phyloP scores from a whole-genome alignment of 2,888 invertebrate genomes.

The Orchestes rusci region DNA sequence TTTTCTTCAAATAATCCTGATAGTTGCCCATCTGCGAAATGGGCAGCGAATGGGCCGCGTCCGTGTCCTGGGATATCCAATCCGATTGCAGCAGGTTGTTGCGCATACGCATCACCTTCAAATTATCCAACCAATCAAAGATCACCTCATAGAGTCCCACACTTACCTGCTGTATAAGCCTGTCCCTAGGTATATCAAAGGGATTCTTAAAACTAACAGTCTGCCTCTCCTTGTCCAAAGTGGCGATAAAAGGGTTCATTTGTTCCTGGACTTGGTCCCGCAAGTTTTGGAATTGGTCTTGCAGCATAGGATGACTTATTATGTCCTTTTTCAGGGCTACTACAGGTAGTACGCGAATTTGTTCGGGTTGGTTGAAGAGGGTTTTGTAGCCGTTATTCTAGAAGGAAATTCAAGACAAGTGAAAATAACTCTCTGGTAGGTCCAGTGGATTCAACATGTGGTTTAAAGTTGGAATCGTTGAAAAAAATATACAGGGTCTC shows the following conservation, averaged over 20 bases:
- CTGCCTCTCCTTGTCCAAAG: slow-evolving; percentile 46
- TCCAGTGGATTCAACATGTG: neutral
- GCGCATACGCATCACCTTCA: slow-evolving; percentile 80
- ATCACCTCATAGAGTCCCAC: neutral
- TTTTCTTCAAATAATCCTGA: slow-evolving; percentile 93
- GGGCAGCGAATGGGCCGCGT: slow-evolving; percentile 91
- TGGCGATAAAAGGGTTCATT: slow-evolving; percentile 65
- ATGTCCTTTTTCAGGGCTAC: slow-evolving; percentile 66
- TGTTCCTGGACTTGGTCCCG: slow-evolving; percentile 83
- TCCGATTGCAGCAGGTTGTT: slow-evolving; percentile 85
- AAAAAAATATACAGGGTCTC: too few relatives aligned
- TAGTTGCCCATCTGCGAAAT: slow-evolving; percentile 99
- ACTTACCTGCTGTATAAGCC: slow-evolving; percentile 74
- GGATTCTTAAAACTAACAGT: slow-evolving; percentile 83
- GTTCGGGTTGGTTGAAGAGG: slow-evolving; percentile 39
- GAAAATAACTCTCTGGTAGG: neutral
- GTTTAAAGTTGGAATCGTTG: neutral
- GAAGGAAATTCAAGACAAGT: slow-evolving; percentile 10
- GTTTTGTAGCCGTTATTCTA: slow-evolving; percentile 29
- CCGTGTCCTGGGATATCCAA: slow-evolving; percentile 74
- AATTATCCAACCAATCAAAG: slow-evolving; percentile 5
- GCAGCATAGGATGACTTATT: slow-evolving; percentile 71
- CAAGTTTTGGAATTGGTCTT: slow-evolving; percentile 74
- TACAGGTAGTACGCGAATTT: slow-evolving; percentile 47
- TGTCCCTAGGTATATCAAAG: slow-evolving; percentile 86